A percentile compares a stretch with the other conserved stretches of the same genome.
These are phyloP conservation scores for Microctenopoma stevenorrisi DNA, from an alignment of 2,797 vertebrate genomes.

Conservation along the genomic window DNA sequence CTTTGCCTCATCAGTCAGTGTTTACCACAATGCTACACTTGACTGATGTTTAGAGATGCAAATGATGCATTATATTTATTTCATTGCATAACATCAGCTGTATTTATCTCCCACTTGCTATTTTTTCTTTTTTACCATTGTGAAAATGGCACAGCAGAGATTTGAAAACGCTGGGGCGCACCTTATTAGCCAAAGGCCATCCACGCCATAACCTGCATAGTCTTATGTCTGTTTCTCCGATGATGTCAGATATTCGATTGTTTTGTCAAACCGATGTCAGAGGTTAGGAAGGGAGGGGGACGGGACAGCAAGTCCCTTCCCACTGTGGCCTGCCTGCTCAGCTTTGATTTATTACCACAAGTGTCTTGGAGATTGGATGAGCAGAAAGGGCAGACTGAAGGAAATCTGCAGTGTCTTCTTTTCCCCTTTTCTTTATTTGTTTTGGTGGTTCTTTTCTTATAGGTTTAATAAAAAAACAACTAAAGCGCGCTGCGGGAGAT, in stretches of 20 bases:
- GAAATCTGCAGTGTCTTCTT: constrained; percentile 21
- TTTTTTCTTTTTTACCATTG: not conserved
- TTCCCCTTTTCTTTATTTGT: constrained; percentile 10
- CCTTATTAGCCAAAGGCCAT: constrained; percentile 35
- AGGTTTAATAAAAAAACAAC: constrained; percentile 2
- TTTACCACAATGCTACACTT: not conserved
- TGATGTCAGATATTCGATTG: constrained; percentile 51
- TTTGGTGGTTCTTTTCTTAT: constrained; percentile 3
- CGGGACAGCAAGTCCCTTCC: constrained; percentile 48
- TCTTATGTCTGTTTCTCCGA: constrained; percentile 11
- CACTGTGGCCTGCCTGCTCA: constrained; percentile 57
- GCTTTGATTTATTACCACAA: constrained; percentile 82
- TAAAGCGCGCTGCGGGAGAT: constrained; percentile 4
- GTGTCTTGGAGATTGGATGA: constrained; percentile 77
- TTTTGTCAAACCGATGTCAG: constrained; percentile 53
- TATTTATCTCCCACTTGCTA: not conserved
- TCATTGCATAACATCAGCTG: not conserved
- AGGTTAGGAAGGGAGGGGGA: constrained; percentile 33
- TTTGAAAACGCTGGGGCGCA: not conserved
- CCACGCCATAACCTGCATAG: constrained; percentile 12
- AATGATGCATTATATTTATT: not conserved
- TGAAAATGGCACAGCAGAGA: not conserved
- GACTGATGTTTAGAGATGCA: not conserved
- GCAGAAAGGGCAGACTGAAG: constrained; percentile 68
- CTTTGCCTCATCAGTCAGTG: not conserved